Base-by-base conservation (phyloP, 1,140 invertebrate species). In the Rhagoletis zephyria region DNA sequence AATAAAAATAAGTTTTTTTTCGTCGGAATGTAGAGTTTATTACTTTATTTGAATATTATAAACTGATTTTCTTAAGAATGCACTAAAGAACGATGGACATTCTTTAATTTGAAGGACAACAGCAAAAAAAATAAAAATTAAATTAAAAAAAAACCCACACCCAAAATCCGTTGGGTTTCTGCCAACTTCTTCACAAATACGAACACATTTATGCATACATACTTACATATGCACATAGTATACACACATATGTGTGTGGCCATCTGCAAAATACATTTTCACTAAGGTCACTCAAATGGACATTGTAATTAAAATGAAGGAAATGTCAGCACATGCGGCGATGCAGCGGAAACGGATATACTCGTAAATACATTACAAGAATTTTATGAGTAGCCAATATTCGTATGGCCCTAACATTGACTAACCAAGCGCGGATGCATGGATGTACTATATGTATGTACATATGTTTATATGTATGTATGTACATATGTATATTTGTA, bases 231-330 rank as follows among this genome's bases (percentile, higher is more conserved):
- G 48, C 7, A 10, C 45, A 56, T 77, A 30, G 30, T 30, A 30
- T 30, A 30, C 16, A 51, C 10, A 45, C 19, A 3, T 59, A 51
- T 3, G 12, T 56, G 2, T 81, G 4, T 81, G 45, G 30, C 30
- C 30, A 30, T 30, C 30, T 30, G 30, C 30, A 30, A 30, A 30
- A 30, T 30, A 56, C n/a, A 7, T 81, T 42, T 30, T 48, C 48
- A 59, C 9, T 56, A 81, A 81, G 74, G 74, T 81, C 74, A 81
- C 48, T 81, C 48, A 30, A 81, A 81, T 81, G 74, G 74, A 56
- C 74, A 81, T 56, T 81, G n/a, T 51, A 81, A 56, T 81, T 81
- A 81, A 48, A 81, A 56, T 81, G 74, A 81, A 81, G 74, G 74
- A 81, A 81, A 81, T 81, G 74, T 81, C 74, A 81, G 74, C 74